A percentile compares a stretch with the other conserved stretches of the same genome.
Evolutionary conservation across 2,113 vertebrate genomes (phyloP).

Genomic region (Caranx ignobilis): DNA sequence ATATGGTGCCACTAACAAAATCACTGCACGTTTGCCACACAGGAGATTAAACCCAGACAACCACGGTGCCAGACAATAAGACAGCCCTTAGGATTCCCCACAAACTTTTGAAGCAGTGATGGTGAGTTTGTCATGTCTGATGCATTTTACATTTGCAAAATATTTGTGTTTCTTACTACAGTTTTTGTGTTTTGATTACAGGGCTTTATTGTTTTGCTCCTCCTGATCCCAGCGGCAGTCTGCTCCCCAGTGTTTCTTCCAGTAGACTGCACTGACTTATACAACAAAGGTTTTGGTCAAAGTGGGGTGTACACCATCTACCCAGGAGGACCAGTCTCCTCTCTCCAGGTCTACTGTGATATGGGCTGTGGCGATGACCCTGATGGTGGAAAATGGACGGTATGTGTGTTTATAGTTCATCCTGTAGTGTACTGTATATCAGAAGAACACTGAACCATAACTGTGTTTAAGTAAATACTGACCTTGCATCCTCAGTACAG

Average conservation of each 20-base stretch:
- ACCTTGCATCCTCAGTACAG: too few relatives aligned
- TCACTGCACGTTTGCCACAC: not conserved
- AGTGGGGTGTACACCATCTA: slow-evolving; percentile 83
- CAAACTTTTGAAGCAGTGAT: not conserved
- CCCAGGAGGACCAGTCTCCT: slow-evolving; percentile 73
- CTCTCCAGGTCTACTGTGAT: slow-evolving; percentile 84
- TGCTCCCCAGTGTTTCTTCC: slow-evolving; percentile 21
- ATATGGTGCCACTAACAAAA: not conserved
- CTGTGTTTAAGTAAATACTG: too few relatives aligned
- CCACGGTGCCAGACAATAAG: not conserved
- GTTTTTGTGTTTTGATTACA: slow-evolving; percentile 12
- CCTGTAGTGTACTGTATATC: too few relatives aligned
- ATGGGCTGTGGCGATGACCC: slow-evolving; percentile 72
- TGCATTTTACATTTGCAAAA: not conserved
- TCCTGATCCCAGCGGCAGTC: slow-evolving; percentile 27
- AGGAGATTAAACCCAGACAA: not conserved
- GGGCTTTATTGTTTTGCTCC: slow-evolving; percentile 5
- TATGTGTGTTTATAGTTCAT: slow-evolving; percentile 4
- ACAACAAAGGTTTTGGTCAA: slow-evolving; percentile 24
- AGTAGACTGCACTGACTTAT: slow-evolving; percentile 51
- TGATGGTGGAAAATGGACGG: slow-evolving; percentile 55
- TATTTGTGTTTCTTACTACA: not conserved
- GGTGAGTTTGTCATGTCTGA: slow-evolving; percentile 5
- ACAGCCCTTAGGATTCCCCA: not conserved
- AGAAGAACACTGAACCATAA: too few relatives aligned